Percentiles rank a stretch among this genome's conserved stretches.
Conservation (phyloP, 2,797 vertebrate species). For the Squalus acanthias region DNA sequence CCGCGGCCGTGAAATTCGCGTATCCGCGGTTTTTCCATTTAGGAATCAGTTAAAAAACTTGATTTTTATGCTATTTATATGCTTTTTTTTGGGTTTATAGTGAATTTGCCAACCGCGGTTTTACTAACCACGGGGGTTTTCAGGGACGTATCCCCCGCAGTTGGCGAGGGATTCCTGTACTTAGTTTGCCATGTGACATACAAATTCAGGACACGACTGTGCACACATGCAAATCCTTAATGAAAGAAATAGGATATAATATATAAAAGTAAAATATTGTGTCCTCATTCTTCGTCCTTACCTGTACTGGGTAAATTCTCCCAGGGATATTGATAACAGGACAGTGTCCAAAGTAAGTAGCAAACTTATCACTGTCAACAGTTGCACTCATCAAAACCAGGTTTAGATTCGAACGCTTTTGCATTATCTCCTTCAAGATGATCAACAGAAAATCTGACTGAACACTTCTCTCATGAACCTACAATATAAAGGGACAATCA, state of each 20-base stretch:
- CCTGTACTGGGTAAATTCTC: conserved; percentile 89
- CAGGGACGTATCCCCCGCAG: too few relatives aligned
- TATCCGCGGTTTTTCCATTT: too few relatives aligned
- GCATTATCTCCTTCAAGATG: conserved; percentile 83
- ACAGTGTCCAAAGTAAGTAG: conserved; percentile 87
- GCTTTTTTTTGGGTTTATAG: too few relatives aligned
- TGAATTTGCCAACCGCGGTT: too few relatives aligned
- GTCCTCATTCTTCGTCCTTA: conserved; percentile 46
- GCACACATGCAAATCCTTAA: not conserved
- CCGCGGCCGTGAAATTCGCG: too few relatives aligned
- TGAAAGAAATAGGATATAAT: not conserved
- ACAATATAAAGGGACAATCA: conserved; percentile 38
- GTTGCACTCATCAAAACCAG: conserved; percentile 96
- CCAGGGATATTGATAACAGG: conserved; percentile 85
- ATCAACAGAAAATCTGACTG: conserved; percentile 92
- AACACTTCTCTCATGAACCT: conserved; percentile 96
- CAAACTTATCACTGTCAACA: conserved; percentile 89
- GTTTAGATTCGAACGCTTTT: conserved; percentile 80
- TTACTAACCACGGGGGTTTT: too few relatives aligned
- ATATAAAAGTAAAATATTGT: not conserved
- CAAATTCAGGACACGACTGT: not conserved
- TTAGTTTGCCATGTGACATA: not conserved
- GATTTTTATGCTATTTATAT: too few relatives aligned
- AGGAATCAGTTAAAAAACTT: too few relatives aligned
- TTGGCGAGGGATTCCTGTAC: too few relatives aligned